Percentiles rank a stretch among this genome's conserved stretches.
Evolutionary conservation across 2,888 invertebrate genomes (phyloP).

Genomic region (Limenitis arthemis): DNA sequence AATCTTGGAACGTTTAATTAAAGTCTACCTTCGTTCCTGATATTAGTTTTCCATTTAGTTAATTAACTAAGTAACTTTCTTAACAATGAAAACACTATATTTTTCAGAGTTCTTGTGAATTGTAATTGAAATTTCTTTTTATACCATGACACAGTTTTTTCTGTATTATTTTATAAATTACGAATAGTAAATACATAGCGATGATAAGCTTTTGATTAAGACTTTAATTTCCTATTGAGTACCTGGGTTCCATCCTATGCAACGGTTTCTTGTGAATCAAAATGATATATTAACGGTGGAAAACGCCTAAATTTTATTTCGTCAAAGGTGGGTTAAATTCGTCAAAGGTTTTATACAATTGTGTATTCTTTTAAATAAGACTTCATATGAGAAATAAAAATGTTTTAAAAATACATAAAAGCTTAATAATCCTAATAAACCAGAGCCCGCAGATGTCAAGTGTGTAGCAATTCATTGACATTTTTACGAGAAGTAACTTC

Average conservation of each 20-base stretch:
- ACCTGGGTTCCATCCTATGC: too few species aligned
- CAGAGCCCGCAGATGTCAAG: slow-evolving; percentile 36
- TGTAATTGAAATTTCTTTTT: neutral
- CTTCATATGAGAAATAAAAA: too few species aligned
- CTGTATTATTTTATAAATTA: too few species aligned
- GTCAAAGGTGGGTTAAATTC: too few species aligned
- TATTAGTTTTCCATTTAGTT: slow-evolving; percentile 42
- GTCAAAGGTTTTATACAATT: neutral
- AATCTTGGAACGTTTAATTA: slow-evolving; percentile 52
- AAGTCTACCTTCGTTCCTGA: slow-evolving; percentile 39
- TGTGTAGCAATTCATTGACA: slow-evolving; percentile 48
- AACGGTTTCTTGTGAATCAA: too few species aligned
- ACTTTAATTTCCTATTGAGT: too few species aligned
- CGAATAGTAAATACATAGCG: too few species aligned
- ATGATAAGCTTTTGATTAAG: too few species aligned
- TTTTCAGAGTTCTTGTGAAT: neutral
- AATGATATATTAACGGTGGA: too few species aligned
- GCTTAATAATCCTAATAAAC: slow-evolving; percentile 21
- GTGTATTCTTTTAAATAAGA: neutral
- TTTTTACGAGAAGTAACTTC: slow-evolving; percentile 49
- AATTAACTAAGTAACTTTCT: slow-evolving; percentile 22
- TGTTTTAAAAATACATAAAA: neutral
- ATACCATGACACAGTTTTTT: neutral
- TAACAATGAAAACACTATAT: neutral
- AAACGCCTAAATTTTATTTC: too few species aligned